These are phyloP conservation scores for Mus spretus DNA, from an alignment of 2,797 vertebrate species.

Conservation along the genomic window DNA sequence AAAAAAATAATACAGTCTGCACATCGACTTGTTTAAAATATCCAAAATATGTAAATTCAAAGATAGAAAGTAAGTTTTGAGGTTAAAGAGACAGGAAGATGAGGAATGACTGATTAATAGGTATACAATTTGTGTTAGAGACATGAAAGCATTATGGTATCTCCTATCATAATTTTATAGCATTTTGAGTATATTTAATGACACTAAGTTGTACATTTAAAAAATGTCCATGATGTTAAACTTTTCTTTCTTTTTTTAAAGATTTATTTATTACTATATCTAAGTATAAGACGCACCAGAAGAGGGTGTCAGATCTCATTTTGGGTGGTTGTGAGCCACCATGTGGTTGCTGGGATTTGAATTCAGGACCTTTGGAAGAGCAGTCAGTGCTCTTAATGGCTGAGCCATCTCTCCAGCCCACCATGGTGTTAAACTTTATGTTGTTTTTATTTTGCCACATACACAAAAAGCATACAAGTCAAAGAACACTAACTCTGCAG, in stretches of 20 bases:
- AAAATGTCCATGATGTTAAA: not conserved
- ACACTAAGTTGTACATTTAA: not conserved
- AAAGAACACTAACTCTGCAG: not conserved
- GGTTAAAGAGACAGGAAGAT: not conserved
- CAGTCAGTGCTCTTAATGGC: too few species aligned
- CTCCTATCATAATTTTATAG: not conserved
- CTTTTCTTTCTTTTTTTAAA: not conserved
- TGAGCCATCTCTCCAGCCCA: too few species aligned
- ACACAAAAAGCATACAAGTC: not conserved
- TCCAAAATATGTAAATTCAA: conserved; percentile 8
- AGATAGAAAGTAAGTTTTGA: not conserved
- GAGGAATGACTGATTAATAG: not conserved
- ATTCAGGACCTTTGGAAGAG: too few species aligned
- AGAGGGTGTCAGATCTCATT: too few species aligned
- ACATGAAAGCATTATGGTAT: not conserved
- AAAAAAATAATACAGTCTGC: not conserved
- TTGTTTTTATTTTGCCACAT: not conserved
- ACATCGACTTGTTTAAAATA: conserved; percentile 7
- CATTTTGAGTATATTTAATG: not conserved
- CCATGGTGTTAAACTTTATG: not conserved
- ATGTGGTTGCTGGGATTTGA: too few species aligned
- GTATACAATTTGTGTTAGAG: not conserved
- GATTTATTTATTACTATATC: too few species aligned
- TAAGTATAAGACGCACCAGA: too few species aligned
- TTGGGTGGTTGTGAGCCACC: too few species aligned